These are phyloP conservation scores for Pitangus sulphuratus DNA, from an alignment of 2,797 vertebrate genomes.

Conservation along the genomic window DNA sequence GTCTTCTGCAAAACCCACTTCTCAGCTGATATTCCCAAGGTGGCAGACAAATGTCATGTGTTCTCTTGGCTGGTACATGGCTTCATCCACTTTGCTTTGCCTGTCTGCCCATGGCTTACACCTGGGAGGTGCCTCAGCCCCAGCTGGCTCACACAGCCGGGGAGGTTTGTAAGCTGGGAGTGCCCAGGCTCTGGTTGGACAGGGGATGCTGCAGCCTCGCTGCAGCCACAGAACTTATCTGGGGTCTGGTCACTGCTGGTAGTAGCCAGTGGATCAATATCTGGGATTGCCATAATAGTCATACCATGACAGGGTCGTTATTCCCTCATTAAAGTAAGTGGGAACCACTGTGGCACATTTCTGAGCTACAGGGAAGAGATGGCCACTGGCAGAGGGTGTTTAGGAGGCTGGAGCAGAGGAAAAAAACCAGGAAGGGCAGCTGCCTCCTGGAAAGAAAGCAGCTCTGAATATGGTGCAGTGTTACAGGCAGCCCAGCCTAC, in stretches of 20 bases:
- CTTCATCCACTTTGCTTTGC: not conserved
- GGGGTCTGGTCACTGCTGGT: not conserved
- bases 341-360: not conserved
- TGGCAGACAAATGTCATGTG: not conserved
- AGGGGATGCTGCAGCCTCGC: not conserved
- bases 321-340: not conserved
- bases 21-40: not conserved
- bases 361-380: not conserved
- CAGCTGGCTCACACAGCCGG: not conserved
- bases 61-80: not conserved
- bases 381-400: not conserved
- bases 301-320: not conserved
- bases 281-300: not conserved
- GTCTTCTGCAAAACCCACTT: not conserved
- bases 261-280: not conserved
- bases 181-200: not conserved
- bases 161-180: not conserved
- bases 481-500: not conserved
- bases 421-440: not conserved
- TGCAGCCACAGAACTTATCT: not conserved
- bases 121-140: not conserved
- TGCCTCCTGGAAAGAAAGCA: not conserved
- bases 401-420: not conserved
- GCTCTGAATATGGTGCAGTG: not conserved
- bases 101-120: fast-evolving